phyloP scores from a whole-genome alignment of 2,797 vertebrate species.

The Oreochromis mossambicus region DNA sequence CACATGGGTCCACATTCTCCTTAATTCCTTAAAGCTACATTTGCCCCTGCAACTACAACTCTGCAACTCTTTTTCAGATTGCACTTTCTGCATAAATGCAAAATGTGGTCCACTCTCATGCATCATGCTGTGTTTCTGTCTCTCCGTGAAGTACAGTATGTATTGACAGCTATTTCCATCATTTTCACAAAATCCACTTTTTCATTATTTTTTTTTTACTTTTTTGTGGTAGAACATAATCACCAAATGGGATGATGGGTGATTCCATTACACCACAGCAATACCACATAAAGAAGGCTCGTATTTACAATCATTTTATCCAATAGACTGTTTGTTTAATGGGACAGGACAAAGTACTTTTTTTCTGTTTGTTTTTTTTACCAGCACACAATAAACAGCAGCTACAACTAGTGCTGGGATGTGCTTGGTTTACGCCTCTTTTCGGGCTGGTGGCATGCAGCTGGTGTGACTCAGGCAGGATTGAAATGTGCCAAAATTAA shows the following conservation, averaged over 20 bases:
- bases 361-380: neutral
- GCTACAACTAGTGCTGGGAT: neutral
- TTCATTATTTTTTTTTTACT: neutral
- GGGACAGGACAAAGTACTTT: neutral
- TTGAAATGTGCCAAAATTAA: neutral
- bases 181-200: neutral
- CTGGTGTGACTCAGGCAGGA: slow-evolving; percentile 83
- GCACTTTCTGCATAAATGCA: neutral
- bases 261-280: neutral
- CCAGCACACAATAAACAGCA: neutral
- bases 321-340: neutral
- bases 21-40: neutral
- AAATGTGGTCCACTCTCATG: neutral
- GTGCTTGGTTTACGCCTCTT: neutral
- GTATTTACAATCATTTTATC: neutral
- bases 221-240: neutral
- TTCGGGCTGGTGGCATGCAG: slow-evolving; percentile 17
- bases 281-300: neutral
- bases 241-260: neutral
- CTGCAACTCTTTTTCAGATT: neutral
- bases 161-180: neutral
- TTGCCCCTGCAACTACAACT: neutral
- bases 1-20: neutral
- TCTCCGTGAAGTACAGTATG: neutral
- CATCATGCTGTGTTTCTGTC: neutral